Evolutionary conservation across 2,888 invertebrate genomes (phyloP).

Genomic region (Graphium colonna): DNA sequence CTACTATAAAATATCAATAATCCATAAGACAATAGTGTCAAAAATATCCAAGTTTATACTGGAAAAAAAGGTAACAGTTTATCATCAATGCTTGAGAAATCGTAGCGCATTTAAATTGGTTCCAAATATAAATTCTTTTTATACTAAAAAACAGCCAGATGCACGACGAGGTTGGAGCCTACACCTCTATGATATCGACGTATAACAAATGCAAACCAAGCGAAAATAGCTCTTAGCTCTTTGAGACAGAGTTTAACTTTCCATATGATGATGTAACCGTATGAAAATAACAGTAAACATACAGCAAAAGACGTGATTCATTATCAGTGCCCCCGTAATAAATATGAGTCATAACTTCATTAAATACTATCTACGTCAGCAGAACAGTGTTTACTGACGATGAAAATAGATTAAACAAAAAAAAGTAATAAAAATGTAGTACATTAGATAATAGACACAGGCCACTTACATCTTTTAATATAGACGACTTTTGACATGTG

Average conservation of each 20-base stretch:
- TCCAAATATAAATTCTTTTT: not conserved
- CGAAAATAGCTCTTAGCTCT: not conserved
- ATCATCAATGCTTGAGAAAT: too few relatives aligned
- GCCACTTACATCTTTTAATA: not conserved
- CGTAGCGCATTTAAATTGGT: not conserved
- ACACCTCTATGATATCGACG: not conserved
- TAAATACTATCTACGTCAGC: not conserved
- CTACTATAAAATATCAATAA: too few relatives aligned
- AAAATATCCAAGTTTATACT: too few relatives aligned
- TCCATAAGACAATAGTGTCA: too few relatives aligned
- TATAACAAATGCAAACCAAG: not conserved
- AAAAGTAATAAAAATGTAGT: not conserved
- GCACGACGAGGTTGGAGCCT: not conserved
- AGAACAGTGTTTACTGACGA: not conserved
- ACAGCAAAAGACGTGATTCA: not conserved
- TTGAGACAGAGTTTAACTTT: not conserved
- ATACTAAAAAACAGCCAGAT: not conserved
- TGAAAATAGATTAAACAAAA: not conserved
- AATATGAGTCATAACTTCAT: not conserved
- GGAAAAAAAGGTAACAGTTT: too few relatives aligned
- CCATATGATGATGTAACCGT: not conserved
- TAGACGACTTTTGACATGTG: not conserved
- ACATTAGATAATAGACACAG: not conserved
- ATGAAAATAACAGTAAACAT: not conserved
- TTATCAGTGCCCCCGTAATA: not conserved